A percentile compares a stretch with the other conserved stretches of the same genome.
phyloP scores from a whole-genome alignment of 1,140 invertebrate genomes.

The Helicoverpa armigera region DNA sequence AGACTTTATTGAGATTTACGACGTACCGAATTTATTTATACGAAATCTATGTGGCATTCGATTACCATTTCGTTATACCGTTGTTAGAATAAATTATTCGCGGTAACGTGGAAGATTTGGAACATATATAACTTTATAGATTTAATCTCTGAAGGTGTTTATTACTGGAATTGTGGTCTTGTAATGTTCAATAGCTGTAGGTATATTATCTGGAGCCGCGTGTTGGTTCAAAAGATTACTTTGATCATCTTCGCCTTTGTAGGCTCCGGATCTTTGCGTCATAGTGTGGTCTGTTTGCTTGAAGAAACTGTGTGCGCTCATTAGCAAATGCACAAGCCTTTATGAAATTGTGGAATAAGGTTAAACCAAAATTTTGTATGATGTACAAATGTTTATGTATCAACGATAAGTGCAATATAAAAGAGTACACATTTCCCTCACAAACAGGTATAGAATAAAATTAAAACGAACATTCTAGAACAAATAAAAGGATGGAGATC shows the following conservation, averaged over 20 bases:
- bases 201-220: background rate
- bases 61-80: conserved; percentile 50
- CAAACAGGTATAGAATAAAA: background rate
- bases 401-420: no score
- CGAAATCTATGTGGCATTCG: conserved; percentile 43
- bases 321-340: conserved; percentile 3
- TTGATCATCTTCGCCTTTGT: background rate
- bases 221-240: conserved; percentile 6
- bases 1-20: conserved; percentile 54
- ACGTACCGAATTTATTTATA: conserved; percentile 44
- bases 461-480: background rate
- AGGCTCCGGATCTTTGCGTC: background rate
- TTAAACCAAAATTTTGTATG: background rate
- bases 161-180: conserved; percentile 2
- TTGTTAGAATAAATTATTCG: conserved; percentile 36
- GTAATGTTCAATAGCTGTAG: conserved; percentile 2
- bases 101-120: conserved; percentile 8
- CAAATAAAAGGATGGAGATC: conserved; percentile 33
- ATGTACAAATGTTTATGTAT: no score
- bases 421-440: background rate
- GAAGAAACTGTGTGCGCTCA: conserved; percentile 8
- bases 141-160: conserved; percentile 21
- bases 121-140: background rate
- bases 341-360: background rate
- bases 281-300: conserved; percentile 19